phyloP scores from a whole-genome alignment of 2,888 invertebrate species.

The Nemapogon koenigi region DNA sequence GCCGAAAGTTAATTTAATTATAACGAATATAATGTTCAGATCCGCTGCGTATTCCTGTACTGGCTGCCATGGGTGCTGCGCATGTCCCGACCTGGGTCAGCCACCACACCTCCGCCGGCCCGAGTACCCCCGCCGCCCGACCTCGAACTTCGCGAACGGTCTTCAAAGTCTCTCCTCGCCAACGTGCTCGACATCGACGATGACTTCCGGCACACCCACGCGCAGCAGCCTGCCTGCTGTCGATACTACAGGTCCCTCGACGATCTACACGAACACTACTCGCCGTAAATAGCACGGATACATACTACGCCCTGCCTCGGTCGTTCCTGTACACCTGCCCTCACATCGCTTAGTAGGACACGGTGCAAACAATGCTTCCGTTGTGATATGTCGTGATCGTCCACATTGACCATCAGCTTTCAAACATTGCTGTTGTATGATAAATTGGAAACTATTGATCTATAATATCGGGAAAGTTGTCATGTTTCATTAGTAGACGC shows the following conservation, averaged over 20 bases:
- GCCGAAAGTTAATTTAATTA: too few species aligned
- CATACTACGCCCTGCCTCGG: constrained; percentile 56
- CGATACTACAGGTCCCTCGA: constrained; percentile 78
- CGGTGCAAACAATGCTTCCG: too few species aligned
- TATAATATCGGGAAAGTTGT: too few species aligned
- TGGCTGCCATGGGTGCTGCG: constrained; percentile 97
- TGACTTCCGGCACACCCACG: constrained; percentile 85
- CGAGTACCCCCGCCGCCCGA: constrained; percentile 83
- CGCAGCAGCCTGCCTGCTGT: constrained; percentile 76
- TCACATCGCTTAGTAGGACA: too few species aligned
- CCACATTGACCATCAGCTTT: too few species aligned
- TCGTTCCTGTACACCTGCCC: constrained; percentile 57
- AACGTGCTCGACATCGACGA: constrained; percentile 98
- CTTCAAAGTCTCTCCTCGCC: constrained; percentile 93
- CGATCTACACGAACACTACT: constrained; percentile 66
- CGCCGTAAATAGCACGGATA: constrained; percentile 62
- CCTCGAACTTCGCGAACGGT: constrained; percentile 86
- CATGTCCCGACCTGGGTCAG: constrained; percentile 81
- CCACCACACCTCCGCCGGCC: constrained; percentile 66
- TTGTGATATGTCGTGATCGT: too few species aligned
- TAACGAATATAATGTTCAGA: too few species aligned
- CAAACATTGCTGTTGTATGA: too few species aligned
- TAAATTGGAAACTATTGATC: too few species aligned
- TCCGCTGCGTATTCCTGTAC: constrained; percentile 90
- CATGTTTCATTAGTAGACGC: too few species aligned